Conservation (phyloP, 2,888 invertebrate species). For the Caenorhabditis angaria region DNA sequence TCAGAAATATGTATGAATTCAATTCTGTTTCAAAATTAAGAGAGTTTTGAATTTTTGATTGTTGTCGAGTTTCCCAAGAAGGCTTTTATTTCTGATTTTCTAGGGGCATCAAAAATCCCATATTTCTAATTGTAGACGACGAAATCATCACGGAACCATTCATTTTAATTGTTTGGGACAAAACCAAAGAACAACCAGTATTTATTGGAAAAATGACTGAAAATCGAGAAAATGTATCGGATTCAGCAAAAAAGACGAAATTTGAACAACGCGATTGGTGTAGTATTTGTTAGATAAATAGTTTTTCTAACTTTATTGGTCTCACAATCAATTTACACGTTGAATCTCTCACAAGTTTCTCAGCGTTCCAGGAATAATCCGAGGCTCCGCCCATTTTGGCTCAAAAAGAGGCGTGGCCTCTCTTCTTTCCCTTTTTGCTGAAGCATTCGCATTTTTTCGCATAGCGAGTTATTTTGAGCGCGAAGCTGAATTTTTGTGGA, state of each 20-base stretch:
- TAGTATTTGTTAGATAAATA: not conserved
- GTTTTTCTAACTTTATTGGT: no score
- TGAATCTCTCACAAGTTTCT: no score
- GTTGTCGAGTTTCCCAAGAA: no score
- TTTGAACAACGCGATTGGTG: not conserved
- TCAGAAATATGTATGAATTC: no score
- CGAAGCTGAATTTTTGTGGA: no score
- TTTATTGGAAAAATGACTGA: conserved; percentile 17
- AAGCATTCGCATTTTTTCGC: not conserved
- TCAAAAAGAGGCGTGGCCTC: not conserved
- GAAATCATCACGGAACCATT: conserved; percentile 21
- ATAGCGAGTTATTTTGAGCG: no score
- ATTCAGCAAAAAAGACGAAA: not conserved
- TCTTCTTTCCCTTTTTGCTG: not conserved
- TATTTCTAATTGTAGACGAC: not conserved
- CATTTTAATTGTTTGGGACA: conserved; percentile 28
- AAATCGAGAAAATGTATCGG: not conserved
- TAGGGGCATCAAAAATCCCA: no score
- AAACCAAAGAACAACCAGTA: conserved; percentile 16
- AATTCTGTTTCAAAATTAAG: no score
- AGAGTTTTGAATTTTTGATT: no score
- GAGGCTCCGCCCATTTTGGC: not conserved
- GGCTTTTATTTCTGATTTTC: no score
- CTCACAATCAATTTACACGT: no score
- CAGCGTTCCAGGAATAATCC: no score